Evolutionary conservation across 2,888 invertebrate genomes (phyloP).

Genomic region (Papilio protenor): DNA sequence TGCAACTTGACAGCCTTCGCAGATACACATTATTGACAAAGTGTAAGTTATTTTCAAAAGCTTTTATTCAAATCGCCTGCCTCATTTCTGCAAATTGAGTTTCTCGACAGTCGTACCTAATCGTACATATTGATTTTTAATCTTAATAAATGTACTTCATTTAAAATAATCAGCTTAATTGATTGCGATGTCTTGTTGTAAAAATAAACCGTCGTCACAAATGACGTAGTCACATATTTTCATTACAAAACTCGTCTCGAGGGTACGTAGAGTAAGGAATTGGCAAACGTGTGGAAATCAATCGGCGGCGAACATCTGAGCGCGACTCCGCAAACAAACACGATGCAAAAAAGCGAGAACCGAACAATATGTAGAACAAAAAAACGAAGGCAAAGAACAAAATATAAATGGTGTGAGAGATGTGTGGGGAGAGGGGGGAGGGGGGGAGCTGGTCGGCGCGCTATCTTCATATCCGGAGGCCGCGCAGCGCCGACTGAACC

Average conservation of each 20-base stretch:
- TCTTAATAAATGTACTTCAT: conserved; percentile 13
- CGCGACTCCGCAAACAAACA: conserved; percentile 65
- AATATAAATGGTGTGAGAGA: conserved; percentile 63
- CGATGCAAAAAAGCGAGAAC: conserved; percentile 60
- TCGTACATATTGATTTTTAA: conserved; percentile 14
- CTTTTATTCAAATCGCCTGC: conserved; percentile 14
- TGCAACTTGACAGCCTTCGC: background rate
- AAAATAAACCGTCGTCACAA: background rate
- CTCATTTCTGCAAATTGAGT: conserved; percentile 15
- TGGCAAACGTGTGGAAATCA: conserved; percentile 38
- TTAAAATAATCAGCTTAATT: conserved; percentile 16
- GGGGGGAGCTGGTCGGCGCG: conserved; percentile 69
- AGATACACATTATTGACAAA: conserved; percentile 2
- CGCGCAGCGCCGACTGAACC: conserved; percentile 40
- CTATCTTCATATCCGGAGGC: conserved; percentile 82
- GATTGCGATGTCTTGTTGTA: background rate
- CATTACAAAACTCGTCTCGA: conserved; percentile 25
- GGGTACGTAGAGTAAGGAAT: conserved; percentile 23
- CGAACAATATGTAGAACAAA: conserved; percentile 64
- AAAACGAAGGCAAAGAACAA: conserved; percentile 61
- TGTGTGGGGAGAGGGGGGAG: conserved; percentile 45
- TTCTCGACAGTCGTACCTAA: background rate
- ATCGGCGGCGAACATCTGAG: conserved; percentile 42
- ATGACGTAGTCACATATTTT: conserved; percentile 9
- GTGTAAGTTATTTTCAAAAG: conserved; percentile 21